Evolutionary conservation across 1,140 invertebrate species (phyloP), one percentile per base, ranked within the genome.

Genomic region (Aricia agestis): DNA sequence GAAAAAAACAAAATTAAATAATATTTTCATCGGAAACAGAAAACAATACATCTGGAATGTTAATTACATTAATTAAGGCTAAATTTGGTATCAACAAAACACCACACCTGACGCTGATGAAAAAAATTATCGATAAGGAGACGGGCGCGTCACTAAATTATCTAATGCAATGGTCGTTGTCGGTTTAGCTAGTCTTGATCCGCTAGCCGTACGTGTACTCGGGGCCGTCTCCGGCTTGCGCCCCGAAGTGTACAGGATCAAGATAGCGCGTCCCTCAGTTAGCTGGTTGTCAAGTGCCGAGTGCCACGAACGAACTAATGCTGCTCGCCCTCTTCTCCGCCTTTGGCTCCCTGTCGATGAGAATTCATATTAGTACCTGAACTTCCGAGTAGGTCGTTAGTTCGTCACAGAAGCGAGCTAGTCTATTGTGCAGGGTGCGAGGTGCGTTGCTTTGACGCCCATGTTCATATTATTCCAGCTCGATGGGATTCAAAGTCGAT

Each of bases 261-360:
- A 86, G 82, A 86, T 82, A 73, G 81, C 79, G 83, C 86, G 85
- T 87, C 82, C 85, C 87, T 90, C 86, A 89, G 83, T 90, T 81
- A 76, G 89, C 86, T 84, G 91, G 87, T 92, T 92, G 92, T 92
- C 92, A 92, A 90, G 92, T 92, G 86, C 91, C 90, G 83, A 92
- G 92, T 85, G 90, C 86, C 82, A 92, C 87, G 85, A 90, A 92
- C 78, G 92, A 91, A 79, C 81, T 92, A 92, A 92, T 92, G 91
- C 82, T 92, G 92, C 90, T 92, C 91, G 89, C 82, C 81, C 92
- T 92, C 92, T 92, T 92, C 91, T 92, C 92, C 92, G 89, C 87
- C 84, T 92, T 92, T 92, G 91, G 89, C 88, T 92, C 92, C 92
- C 92, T 92, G 87, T 41, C 67, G 72, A 80, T 42, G 76, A 70